Evolutionary conservation across 2,888 invertebrate genomes (phyloP).

Genomic region (Volucella zonaria): DNA sequence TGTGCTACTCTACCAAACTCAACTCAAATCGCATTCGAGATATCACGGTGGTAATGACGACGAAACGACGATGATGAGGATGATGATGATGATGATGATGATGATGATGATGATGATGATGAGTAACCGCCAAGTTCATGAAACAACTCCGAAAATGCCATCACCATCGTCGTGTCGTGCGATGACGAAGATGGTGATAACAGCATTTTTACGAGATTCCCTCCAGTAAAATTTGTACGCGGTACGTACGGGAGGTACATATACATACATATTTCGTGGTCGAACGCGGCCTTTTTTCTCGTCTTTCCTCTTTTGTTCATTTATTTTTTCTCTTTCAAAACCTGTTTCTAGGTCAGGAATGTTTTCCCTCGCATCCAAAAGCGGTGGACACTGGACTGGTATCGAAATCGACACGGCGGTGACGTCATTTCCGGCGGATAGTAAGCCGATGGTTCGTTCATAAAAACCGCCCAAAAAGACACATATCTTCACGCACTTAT

Average conservation of each 20-base stretch:
- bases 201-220: conserved; percentile 61
- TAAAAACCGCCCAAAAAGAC: not conserved
- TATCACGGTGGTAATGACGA: conserved; percentile 9
- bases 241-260: no score
- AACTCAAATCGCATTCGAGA: no score
- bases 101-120: not conserved
- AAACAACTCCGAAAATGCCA: conserved; percentile 46
- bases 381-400: not conserved
- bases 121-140: conserved; percentile 55
- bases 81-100: not conserved
- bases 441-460: not conserved
- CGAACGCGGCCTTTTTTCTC: conserved; percentile 35
- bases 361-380: conserved; percentile 17
- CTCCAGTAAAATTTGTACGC: conserved; percentile 34
- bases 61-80: conserved; percentile 9
- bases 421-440: conserved; percentile 61
- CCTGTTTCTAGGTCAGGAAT: conserved; percentile 63
- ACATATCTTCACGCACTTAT: not conserved
- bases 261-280: conserved; percentile 25
- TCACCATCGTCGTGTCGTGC: conserved; percentile 32
- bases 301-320: not conserved
- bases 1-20: not conserved
- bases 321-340: conserved; percentile 37
- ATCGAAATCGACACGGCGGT: not conserved
- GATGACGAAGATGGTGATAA: conserved; percentile 57